Percentiles rank a stretch among this genome's conserved stretches.
Evolutionary conservation across 2,888 invertebrate species (phyloP).

Genomic region (Marasmarcha lunaedactyla): DNA sequence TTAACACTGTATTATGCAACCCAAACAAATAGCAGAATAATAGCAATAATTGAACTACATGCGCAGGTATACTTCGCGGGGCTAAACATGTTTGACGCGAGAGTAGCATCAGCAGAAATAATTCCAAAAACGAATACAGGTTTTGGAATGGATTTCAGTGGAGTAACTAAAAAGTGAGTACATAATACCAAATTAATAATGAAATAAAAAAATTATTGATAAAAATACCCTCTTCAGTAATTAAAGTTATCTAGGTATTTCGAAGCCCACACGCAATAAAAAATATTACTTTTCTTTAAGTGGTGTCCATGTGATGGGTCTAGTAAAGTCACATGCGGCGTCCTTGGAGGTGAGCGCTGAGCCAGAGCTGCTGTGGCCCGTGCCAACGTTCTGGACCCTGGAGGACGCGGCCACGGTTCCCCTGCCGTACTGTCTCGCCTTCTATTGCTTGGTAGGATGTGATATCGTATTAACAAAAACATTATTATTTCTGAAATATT

Average conservation of each 20-base stretch:
- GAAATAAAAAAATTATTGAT: background rate
- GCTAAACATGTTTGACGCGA: constrained; percentile 23
- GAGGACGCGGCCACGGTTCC: constrained; percentile 78
- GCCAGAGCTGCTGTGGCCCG: constrained; percentile 60
- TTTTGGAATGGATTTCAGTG: constrained; percentile 48
- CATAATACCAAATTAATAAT: background rate
- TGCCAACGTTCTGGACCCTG: constrained; percentile 74
- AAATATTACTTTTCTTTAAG: constrained; percentile 15
- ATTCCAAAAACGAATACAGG: constrained; percentile 9
- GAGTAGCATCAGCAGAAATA: constrained; percentile 24
- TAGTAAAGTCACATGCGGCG: constrained; percentile 51
- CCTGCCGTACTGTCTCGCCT: constrained; percentile 72
- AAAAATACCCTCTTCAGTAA: background rate
- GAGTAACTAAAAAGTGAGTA: constrained; percentile 29
- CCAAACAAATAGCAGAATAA: too few relatives aligned
- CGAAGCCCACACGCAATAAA: background rate
- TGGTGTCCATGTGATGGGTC: constrained; percentile 70
- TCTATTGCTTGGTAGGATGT: constrained; percentile 17
- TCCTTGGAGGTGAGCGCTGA: constrained; percentile 62
- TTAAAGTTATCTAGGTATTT: background rate
- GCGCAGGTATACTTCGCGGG: constrained; percentile 31
- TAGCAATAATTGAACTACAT: too few relatives aligned
- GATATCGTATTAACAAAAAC: too few relatives aligned
- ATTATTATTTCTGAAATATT: too few relatives aligned
- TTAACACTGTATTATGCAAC: too few relatives aligned